Conservation (phyloP, 2,888 invertebrate species). For the Octonoba sinensis region DNA sequence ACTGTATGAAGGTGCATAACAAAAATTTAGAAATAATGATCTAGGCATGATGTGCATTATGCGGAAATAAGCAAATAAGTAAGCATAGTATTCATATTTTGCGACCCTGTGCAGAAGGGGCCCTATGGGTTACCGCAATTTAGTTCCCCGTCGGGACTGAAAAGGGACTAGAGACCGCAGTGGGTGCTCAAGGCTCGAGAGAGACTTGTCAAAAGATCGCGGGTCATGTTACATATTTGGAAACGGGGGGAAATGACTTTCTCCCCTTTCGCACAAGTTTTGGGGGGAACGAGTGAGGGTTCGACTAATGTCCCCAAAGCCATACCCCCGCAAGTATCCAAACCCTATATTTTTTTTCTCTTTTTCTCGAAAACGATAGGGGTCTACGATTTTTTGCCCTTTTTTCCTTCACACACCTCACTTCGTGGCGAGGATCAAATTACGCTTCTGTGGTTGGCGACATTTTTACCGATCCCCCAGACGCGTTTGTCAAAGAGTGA, state of each 20-base stretch:
- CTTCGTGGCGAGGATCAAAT: slow-evolving; percentile 8
- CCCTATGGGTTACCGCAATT: slow-evolving; percentile 34
- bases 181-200: slow-evolving; percentile 30
- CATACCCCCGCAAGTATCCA: background rate
- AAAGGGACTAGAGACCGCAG: slow-evolving; percentile 20
- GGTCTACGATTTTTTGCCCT: slow-evolving; percentile 19
- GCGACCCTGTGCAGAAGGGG: background rate
- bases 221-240: slow-evolving; percentile 59
- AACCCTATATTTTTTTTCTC: slow-evolving; percentile 13
- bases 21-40: too few relatives aligned
- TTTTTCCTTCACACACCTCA: slow-evolving; percentile 16
- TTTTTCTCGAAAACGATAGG: slow-evolving; percentile 46
- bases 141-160: slow-evolving; percentile 16
- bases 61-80: too few relatives aligned
- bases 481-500: too few relatives aligned
- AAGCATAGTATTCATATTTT: too few relatives aligned
- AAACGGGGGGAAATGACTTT: slow-evolving; percentile 25
- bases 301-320: slow-evolving; percentile 16
- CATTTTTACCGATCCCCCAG: slow-evolving; percentile 4
- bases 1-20: too few relatives aligned
- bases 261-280: background rate
- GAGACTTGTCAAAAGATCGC: slow-evolving; percentile 47
- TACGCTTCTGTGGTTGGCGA: slow-evolving; percentile 1
- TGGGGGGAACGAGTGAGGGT: slow-evolving; percentile 19
- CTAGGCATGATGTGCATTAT: too few relatives aligned